phyloP scores from a whole-genome alignment of 2,113 vertebrate species.

The Eptatretus burgeri region DNA sequence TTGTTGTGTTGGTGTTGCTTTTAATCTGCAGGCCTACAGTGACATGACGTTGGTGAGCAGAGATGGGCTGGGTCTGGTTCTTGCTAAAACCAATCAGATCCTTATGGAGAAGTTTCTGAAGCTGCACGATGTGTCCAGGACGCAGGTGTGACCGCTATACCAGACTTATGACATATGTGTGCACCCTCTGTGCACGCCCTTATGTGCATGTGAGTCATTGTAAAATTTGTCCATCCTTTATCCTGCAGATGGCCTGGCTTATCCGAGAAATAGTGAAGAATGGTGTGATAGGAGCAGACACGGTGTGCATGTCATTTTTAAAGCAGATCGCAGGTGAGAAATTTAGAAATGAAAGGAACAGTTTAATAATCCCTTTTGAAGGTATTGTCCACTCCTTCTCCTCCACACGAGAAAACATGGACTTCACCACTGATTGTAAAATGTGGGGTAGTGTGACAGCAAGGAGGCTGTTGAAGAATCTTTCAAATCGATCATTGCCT shows the following conservation, averaged over 20 bases:
- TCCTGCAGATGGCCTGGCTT: slow-evolving; percentile 49
- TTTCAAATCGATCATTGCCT: too few relatives aligned
- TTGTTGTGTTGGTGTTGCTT: background rate
- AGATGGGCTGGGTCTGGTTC: slow-evolving; percentile 53
- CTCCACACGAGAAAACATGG: too few relatives aligned
- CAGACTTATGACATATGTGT: too few relatives aligned
- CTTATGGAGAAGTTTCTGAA: slow-evolving; percentile 85
- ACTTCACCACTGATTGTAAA: too few relatives aligned
- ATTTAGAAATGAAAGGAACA: too few relatives aligned
- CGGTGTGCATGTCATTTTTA: slow-evolving; percentile 74
- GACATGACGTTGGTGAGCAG: slow-evolving; percentile 59
- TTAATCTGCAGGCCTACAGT: slow-evolving; percentile 35
- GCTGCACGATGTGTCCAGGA: slow-evolving; percentile 42
- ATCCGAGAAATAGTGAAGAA: slow-evolving; percentile 71
- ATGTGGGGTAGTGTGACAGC: too few relatives aligned
- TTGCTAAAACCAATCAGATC: slow-evolving; percentile 79
- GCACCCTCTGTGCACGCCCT: background rate
- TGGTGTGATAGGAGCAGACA: slow-evolving; percentile 46
- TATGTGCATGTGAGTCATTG: background rate
- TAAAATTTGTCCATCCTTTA: slow-evolving; percentile 3
- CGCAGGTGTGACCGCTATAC: slow-evolving; percentile 19
- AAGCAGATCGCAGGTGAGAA: slow-evolving; percentile 72
- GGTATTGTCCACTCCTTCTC: too few relatives aligned
- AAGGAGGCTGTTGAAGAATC: too few relatives aligned
- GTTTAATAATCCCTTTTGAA: too few relatives aligned